Evolutionary conservation across 2,113 vertebrate genomes (phyloP), one percentile per base, ranked within the genome.

Genomic region (Neodontobutis hainanensis): DNA sequence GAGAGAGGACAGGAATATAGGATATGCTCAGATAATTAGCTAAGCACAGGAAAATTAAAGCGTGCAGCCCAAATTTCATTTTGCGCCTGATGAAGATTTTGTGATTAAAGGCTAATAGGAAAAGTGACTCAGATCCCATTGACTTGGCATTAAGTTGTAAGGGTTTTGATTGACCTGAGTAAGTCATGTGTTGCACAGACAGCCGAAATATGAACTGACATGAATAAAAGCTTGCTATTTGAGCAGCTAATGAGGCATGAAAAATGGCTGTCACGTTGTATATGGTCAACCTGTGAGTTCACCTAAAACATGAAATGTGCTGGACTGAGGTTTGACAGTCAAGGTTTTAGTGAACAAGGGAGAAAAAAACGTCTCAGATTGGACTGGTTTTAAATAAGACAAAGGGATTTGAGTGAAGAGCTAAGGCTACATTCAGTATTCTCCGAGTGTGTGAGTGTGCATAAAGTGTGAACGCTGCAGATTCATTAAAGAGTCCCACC

Each of bases 401-500:
- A 14, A 7, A 53, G 34, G 0, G 59, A 53, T 65, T 61, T 15
- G 42, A 59, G 47, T 19, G 47, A 62, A 36, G 46, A 14, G 27
- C 12, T 10, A 15, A 4, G 10, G 55, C 11, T 58, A 42, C 65
- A 36, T 62, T 65, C 78, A 46, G 35, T 32, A 58, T 65, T 77
- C 68, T 63, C 2, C 40, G 34, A 14, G 61, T 67, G 45, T 43
- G 11, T 40, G 44, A 40, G 57, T 11, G 32, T 16, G 43, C 11
- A n/a, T 32, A 36, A 9, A 53, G 45, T 34, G 63, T 47, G 46
- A 44, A 16, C 55, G 36, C 4, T 35, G 52, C 38, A 27, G 32
- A 35, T 16, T 42, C 34, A 46, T 45, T 32, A 7, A 12, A 14
- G n/a, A 62, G 42, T 27, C 19, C 2, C 80, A 96, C 96, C 93